These are phyloP conservation scores for Pygocentrus nattereri DNA, from an alignment of 2,797 vertebrate species.

Conservation along the genomic window DNA sequence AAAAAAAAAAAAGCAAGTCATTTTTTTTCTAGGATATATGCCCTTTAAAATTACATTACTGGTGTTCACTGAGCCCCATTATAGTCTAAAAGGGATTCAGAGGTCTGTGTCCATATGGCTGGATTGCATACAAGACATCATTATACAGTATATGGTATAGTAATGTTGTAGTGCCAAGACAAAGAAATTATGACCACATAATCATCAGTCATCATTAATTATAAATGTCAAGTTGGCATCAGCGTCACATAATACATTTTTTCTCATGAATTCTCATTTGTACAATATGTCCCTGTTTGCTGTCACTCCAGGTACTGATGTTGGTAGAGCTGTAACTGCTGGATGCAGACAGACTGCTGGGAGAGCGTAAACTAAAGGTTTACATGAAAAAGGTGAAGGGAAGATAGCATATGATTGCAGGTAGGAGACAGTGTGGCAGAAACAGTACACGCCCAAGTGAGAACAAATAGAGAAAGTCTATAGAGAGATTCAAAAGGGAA, in stretches of 20 bases:
- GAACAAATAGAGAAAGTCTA: background rate
- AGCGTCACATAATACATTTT: background rate
- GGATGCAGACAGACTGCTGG: background rate
- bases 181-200: too few species aligned
- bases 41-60: background rate
- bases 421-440: background rate
- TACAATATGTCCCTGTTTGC: background rate
- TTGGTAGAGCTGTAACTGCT: background rate
- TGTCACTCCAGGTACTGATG: background rate
- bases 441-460: background rate
- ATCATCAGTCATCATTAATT: too few species aligned
- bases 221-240: background rate
- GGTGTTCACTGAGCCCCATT: background rate
- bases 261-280: background rate
- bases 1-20: too few species aligned
- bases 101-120: too few species aligned
- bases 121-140: too few species aligned
- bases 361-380: constrained; percentile 23
- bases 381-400: constrained; percentile 18
- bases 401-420: constrained; percentile 29
- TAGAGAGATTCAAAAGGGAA: constrained; percentile 46
- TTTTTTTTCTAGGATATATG: background rate
- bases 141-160: too few species aligned
- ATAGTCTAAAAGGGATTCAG: background rate
- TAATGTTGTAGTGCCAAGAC: too few species aligned